Conservation (phyloP, 1,140 invertebrate species). For the Nebria ingens region DNA sequence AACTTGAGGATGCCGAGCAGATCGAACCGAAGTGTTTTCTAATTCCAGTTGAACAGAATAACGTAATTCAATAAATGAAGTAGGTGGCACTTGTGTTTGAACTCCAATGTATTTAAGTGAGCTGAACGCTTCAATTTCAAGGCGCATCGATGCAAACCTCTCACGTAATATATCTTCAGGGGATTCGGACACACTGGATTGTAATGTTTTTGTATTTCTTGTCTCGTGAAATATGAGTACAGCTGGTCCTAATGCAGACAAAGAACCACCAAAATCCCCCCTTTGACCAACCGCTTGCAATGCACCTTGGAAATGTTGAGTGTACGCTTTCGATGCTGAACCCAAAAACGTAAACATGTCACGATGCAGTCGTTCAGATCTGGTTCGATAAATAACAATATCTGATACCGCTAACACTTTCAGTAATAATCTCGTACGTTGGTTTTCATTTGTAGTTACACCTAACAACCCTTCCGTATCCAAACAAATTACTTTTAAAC, state of each 20-base stretch:
- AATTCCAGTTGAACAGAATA: constrained; percentile 45
- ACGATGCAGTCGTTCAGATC: constrained; percentile 63
- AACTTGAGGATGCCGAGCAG: constrained; percentile 50
- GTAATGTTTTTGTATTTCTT: constrained; percentile 52
- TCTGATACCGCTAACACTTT: constrained; percentile 74
- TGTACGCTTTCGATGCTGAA: constrained; percentile 64
- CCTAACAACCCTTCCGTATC: constrained; percentile 69
- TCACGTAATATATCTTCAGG: constrained; percentile 55
- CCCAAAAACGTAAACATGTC: constrained; percentile 76
- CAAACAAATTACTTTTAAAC: constrained; percentile 56
- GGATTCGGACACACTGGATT: constrained; percentile 43
- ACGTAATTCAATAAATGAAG: constrained; percentile 45
- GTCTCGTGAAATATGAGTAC: constrained; percentile 79
- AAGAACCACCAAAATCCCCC: neutral
- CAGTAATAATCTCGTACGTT: constrained; percentile 60
- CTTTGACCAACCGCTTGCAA: constrained; percentile 21
- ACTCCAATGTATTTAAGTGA: constrained; percentile 62
- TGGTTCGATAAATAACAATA: constrained; percentile 69
- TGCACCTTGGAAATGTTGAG: constrained; percentile 57
- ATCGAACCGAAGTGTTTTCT: constrained; percentile 55
- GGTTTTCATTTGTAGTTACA: constrained; percentile 54
- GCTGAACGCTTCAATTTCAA: constrained; percentile 61
- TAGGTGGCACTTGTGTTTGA: constrained; percentile 45
- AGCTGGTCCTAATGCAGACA: constrained; percentile 46
- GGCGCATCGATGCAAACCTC: constrained; percentile 49